Evolutionary conservation across 2,797 vertebrate genomes (phyloP), one percentile per base, ranked within the genome.

Genomic region (Pygocentrus nattereri): DNA sequence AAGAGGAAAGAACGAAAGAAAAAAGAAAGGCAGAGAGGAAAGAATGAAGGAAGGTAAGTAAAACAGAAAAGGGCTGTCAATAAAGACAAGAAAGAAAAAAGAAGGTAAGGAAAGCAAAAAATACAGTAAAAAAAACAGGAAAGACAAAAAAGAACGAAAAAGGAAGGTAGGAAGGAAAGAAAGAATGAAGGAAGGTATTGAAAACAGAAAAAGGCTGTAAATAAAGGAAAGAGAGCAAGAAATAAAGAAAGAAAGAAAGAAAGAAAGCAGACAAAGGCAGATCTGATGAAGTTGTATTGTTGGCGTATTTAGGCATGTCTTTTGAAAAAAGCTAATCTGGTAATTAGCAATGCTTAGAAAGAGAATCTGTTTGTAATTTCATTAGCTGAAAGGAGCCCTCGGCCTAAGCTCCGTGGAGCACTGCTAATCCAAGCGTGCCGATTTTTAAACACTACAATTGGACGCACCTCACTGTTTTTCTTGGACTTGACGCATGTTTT

Each of bases 401-500:
- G 19, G 82, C 74, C 74, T 85, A 87, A 91, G 86, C 90, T 77
- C 84, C 68, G 0, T 61, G 69, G 78, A 89, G 81, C 87, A 70
- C 78, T 50, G 52, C 85, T 85, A 88, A 88, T 85, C 88, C 82
- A 76, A 82, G 88, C 91, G 87, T 93, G 91, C 90, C 64, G 68
- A 47, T 83, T 81, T 80, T 76, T 86, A 84, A 89, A 88, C 89
- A 87, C 90, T 92, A 88, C 87, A 88, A 92, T 93, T 86, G 73
- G 85, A 95, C 95, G 92, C 94, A 99, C 97, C 88, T 97, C 96
- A 0, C 95, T 94, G 91, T 97, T 97, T 92, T 97, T 98, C 95
- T 96, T 97, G 87, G 97, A 96, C 89, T 98, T 23, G 87, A 98
- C 95, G 0, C 97, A 97, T 58, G 97, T 97, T 94, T 97, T 98